Evolutionary conservation across 2,113 vertebrate genomes (phyloP), one percentile per base, ranked within the genome.

Genomic region (Rhegmatorhina hoffmannsi): DNA sequence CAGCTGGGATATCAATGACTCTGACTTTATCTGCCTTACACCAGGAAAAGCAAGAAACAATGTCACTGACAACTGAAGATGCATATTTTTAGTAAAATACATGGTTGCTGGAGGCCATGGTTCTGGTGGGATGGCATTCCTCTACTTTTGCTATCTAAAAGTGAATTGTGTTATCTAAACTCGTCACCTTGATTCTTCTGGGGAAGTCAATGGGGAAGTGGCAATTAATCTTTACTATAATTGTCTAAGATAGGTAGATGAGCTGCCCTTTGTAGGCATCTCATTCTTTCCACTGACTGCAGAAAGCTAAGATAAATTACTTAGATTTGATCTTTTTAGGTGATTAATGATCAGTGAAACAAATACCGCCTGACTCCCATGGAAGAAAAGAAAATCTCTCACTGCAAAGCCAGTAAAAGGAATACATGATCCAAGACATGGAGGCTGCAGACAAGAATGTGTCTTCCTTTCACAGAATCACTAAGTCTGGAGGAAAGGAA

Each of bases 41-140:
- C 19, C 40, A 94, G 49, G 58, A 76, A 64, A 94, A 92, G 40
- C 84, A 92, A 72, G 50, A 84, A 87, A 82, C 55, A 91, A 47
- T 49, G 24, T 43, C 38, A 76, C 49, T 82, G 62, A 87, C 66
- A 91, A 74, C 25, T 43, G 49, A 91, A 84, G 55, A 58, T 5
- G 3, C 29, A 52, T 74, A 75, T 94, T 89, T 95, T 72, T 6
- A n/a, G 12, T 79, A 86, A 89, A 90, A 93, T 69, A 90, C 58
- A 69, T 87, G 70, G 50, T 87, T 84, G 84, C 91, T 88, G 24
- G 82, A 96, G 89, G 93, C 70, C 63, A 70, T 59, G 29, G 77
- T 70, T 92, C 94, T 77, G 82, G 93, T 83, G 63, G 17, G 23
- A 84, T 87, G 56, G 94, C 94, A 96, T 95, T 96, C 92, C 52